Percentiles rank a stretch among this genome's conserved stretches.
These are phyloP conservation scores for Oxygymnocypris stewartii DNA, from an alignment of 2,113 vertebrate species.

Conservation along the genomic window DNA sequence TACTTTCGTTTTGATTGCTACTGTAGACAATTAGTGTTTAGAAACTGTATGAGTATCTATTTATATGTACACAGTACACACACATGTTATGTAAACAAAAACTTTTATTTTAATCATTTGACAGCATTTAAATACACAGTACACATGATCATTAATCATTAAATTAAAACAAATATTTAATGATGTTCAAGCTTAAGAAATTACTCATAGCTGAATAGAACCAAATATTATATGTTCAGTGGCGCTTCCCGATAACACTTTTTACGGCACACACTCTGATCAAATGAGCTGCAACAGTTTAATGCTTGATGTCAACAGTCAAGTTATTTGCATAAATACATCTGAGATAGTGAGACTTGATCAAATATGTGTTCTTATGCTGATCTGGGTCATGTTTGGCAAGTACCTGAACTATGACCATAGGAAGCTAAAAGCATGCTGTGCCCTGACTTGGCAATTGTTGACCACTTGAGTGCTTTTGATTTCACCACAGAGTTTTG, in stretches of 20 bases:
- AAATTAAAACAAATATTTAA: not conserved
- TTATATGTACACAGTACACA: not conserved
- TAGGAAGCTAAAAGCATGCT: not conserved
- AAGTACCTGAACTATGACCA: not conserved
- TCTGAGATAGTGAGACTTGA: not conserved
- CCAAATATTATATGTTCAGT: not conserved
- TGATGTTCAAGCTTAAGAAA: not conserved
- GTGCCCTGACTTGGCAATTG: not conserved
- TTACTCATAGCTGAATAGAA: not conserved
- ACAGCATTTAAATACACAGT: too few relatives aligned
- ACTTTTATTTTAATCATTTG: too few relatives aligned
- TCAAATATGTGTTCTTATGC: conserved; percentile 4
- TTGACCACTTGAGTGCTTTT: not conserved
- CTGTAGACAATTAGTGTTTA: too few relatives aligned
- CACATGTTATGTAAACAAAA: too few relatives aligned
- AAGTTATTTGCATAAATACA: not conserved
- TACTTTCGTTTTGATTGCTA: too few relatives aligned
- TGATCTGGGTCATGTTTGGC: conserved; percentile 1
- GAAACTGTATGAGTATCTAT: too few relatives aligned
- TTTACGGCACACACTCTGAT: not conserved
- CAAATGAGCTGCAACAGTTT: not conserved
- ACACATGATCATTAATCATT: not conserved
- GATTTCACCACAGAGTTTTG: not conserved
- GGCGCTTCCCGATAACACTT: not conserved
- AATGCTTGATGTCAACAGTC: not conserved